Evolutionary conservation across 2,888 invertebrate genomes (phyloP), one percentile per base, ranked within the genome.

Genomic region (Himalopsyche kuldschensis): DNA sequence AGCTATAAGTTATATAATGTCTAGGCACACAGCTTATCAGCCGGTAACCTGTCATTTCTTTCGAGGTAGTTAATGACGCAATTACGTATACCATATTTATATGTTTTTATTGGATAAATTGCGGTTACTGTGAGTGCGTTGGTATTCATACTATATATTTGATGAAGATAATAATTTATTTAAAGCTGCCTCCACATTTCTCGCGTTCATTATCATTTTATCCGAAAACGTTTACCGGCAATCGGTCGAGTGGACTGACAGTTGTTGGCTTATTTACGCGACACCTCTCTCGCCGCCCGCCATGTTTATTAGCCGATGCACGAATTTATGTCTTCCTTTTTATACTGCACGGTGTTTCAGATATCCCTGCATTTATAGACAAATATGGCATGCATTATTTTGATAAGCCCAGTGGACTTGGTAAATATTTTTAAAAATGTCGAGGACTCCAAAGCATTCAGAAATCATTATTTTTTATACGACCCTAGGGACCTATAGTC

Each of bases 201-300:
- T 76, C 32, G 76, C 35, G 41, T 76, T 76, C 76, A 24, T 76
- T 76, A 76, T 76, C 76, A 76, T 76, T 76, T 76, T 76, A 76
- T 76, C 76, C 76, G 24, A 76, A 76, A 76, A 35, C 76, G 76
- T 76, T 76, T 76, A 76, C 35, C 69, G 30, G 69, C 69, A 69
- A 69, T 69, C 69, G 76, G 35, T 76, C 76, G 76, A 32, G n/a
- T 11, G 69, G 69, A 69, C 69, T 69, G 69, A 69, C 69, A 69
- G 69, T 69, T 27, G 69, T 69, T 69, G 69, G 69, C 69, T 69
- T 69, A 69, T 69, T 69, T 69, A 69, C 69, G 69, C 69, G 69
- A 69, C 69, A 69, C 69, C 69, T 69, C 69, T 69, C 69, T 24
- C 69, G 27, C 69, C 69, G 69, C 69, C 69, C 69, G 69, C 69